These are phyloP conservation scores for Chanos chanos DNA, from an alignment of 2,797 vertebrate genomes.

Conservation along the genomic window DNA sequence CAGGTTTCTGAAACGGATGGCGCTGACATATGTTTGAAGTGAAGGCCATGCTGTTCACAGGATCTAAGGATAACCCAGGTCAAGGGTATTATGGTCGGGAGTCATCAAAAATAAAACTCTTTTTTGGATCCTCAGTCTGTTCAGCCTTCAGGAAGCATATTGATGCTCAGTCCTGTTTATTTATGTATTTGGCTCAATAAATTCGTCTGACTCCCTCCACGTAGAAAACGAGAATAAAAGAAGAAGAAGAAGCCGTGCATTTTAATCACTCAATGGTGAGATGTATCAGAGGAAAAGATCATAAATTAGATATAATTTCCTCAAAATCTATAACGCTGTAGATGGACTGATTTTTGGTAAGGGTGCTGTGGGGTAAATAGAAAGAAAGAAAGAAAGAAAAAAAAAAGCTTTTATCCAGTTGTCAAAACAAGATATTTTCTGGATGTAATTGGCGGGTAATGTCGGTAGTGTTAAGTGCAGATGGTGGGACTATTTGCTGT, in stretches of 20 bases:
- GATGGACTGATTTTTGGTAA: neutral
- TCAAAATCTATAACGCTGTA: constrained; percentile 17
- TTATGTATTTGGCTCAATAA: constrained; percentile 81
- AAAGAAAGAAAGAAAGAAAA: constrained; percentile 1
- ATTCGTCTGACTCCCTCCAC: constrained; percentile 68
- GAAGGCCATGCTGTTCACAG: constrained; percentile 40
- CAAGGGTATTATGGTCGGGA: constrained; percentile 61
- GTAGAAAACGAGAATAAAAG: constrained; percentile 71
- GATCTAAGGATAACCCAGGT: constrained; percentile 55
- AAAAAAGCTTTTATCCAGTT: constrained; percentile 8
- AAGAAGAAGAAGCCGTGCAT: constrained; percentile 67
- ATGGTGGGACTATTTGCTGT: constrained; percentile 28
- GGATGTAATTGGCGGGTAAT: constrained; percentile 34
- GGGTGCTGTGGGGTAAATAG: neutral
- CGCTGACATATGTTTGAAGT: constrained; percentile 32
- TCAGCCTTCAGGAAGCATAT: constrained; percentile 73
- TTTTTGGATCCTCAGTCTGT: constrained; percentile 57
- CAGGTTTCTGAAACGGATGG: constrained; percentile 39
- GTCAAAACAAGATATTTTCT: constrained; percentile 26
- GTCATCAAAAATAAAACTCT: constrained; percentile 64
- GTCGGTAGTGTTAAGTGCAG: constrained; percentile 28
- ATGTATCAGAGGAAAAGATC: constrained; percentile 58
- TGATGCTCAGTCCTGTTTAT: constrained; percentile 70
- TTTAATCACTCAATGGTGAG: constrained; percentile 62
- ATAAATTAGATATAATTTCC: constrained; percentile 48